Conservation (phyloP, 1,140 invertebrate genomes). For the Harpegnathos saltator region DNA sequence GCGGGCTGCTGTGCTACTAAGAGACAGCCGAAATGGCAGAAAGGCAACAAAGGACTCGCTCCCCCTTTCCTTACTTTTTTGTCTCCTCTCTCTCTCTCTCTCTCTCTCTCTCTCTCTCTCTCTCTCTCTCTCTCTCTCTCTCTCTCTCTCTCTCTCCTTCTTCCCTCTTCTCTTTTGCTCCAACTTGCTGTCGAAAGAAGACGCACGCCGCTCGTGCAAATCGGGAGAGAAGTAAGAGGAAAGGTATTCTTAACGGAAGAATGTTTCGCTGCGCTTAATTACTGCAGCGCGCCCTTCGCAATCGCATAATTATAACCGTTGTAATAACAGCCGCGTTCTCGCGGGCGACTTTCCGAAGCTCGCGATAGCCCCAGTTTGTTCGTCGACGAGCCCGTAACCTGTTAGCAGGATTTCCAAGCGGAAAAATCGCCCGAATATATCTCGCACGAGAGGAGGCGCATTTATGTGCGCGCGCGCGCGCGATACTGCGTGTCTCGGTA, state of each 20-base stretch:
- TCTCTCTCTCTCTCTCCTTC: conserved; percentile 27
- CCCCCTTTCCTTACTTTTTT: not conserved
- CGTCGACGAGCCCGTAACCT: not conserved
- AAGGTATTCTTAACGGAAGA: conserved; percentile 50
- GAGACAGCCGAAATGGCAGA: conserved; percentile 60
- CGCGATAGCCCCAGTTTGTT: conserved; percentile 45
- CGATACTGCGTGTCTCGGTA: no score
- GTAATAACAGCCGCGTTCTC: conserved; percentile 35
- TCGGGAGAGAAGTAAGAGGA: conserved; percentile 36
- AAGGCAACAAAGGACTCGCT: conserved; percentile 65
- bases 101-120: conserved; percentile 34
- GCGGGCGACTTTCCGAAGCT: conserved; percentile 17
- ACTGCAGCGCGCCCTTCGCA: not conserved
- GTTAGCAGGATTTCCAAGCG: no score
- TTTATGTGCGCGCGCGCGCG: no score
- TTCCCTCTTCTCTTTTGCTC: conserved; percentile 23
- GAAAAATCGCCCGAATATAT: no score
- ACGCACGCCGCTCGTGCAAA: conserved; percentile 3
- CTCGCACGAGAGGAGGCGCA: no score
- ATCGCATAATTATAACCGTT: conserved; percentile 56
- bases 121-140: conserved; percentile 3
- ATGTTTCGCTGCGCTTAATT: conserved; percentile 50
- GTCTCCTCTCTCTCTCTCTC: not conserved
- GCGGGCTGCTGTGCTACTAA: conserved; percentile 47
- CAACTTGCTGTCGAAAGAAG: conserved; percentile 35